These are phyloP conservation scores for Oxygymnocypris stewartii DNA, from an alignment of 2,113 vertebrate genomes.

Conservation along the genomic window DNA sequence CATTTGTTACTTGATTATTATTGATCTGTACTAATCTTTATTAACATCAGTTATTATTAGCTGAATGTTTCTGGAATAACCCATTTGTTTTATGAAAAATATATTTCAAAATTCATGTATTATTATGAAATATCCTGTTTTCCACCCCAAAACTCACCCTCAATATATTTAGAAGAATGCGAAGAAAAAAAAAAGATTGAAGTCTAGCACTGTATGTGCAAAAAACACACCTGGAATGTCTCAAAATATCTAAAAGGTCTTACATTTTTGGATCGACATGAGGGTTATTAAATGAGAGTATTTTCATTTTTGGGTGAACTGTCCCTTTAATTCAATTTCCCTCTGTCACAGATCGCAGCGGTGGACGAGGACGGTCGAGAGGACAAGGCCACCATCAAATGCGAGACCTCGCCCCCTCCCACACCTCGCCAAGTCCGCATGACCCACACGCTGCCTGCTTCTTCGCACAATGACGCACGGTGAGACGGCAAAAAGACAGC, in stretches of 20 bases:
- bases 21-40: not conserved
- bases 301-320: not conserved
- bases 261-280: not conserved
- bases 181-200: not conserved
- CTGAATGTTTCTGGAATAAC: not conserved
- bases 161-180: not conserved
- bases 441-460: constrained; percentile 96
- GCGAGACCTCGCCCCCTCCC: constrained; percentile 95
- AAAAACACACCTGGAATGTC: not conserved
- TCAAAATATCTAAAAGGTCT: not conserved
- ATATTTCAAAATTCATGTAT: not conserved
- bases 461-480: constrained; percentile 94
- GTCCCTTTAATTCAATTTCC: not conserved
- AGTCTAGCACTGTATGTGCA: too few relatives aligned
- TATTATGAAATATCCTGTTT: not conserved
- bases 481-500: constrained; percentile 60
- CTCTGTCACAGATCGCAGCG: constrained; percentile 85
- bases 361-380: constrained; percentile 95
- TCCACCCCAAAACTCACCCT: not conserved
- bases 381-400: constrained; percentile 98
- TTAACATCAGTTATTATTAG: not conserved
- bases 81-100: not conserved
- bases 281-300: not conserved
- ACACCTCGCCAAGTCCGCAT: constrained; percentile 93
- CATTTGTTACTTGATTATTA: not conserved